Evolutionary conservation across 2,113 vertebrate genomes (phyloP), one percentile per base, ranked within the genome.

Genomic region (Serinus canaria): DNA sequence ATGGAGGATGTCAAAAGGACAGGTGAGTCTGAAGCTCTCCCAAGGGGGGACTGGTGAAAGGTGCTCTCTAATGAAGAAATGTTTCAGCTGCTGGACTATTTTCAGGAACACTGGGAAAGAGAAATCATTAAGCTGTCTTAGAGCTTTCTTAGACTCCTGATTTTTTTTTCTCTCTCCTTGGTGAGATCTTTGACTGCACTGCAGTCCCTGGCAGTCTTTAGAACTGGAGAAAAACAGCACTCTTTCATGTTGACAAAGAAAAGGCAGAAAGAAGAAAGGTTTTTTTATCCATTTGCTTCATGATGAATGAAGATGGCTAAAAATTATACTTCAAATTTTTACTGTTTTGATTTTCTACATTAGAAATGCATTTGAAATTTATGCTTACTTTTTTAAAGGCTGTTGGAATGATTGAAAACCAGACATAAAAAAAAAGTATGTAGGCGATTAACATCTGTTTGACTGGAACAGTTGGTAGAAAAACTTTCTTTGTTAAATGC

Each of bases 361-460:
- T 77, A 77, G 43, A 95, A 94, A 77, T 83, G 1, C 22, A 50
- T 69, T 77, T 92, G 37, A 87, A 92, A 73, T 85, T 72, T 55
- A 75, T 50, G 60, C 8, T 27, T 83, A 30, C 7, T 24, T 82
- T 82, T 94, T 80, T 41, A 69, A 46, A 80, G 49, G 31, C 31
- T 85, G 7, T 37, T 87, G 23, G 31, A 66, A 87, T 62, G 67
- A 92, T 35, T 94, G 87, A 91, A 89, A 87, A 55, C 37, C 47
- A 74, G 67, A 31, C 62, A 89, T 81, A 85, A 95, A 82, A 37
- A 37, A 37, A 53, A 91, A 5, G 24, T 76, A 73, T 76, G 53
- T 79, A 43, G 67, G 62, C 14, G 50, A 94, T 91, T 95, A 94
- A 91, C 62, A 96, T 87, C 94, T 87, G 87, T 75, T 94, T 95